phyloP scores from a whole-genome alignment of 2,888 invertebrate species.

The Orthonevra nobilis region DNA sequence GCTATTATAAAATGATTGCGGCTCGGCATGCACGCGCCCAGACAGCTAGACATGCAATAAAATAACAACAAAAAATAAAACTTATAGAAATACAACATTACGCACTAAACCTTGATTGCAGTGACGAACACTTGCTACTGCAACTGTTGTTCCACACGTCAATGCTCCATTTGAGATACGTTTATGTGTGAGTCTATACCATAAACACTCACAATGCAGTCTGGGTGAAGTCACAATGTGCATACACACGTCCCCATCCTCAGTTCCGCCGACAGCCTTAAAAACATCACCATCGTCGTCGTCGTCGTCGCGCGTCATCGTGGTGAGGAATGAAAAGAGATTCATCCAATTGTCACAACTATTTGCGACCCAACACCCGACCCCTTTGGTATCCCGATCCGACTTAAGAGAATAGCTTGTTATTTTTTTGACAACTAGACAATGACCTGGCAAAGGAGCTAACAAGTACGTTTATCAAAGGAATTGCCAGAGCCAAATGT shows the following conservation, averaged over 20 bases:
- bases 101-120: slow-evolving; percentile 40
- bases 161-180: slow-evolving; percentile 52
- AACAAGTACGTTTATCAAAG: slow-evolving; percentile 55
- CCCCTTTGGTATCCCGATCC: too few species aligned
- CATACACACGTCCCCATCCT: slow-evolving; percentile 5
- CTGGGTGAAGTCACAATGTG: slow-evolving; percentile 19
- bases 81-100: too few species aligned
- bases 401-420: slow-evolving; percentile 54
- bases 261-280: too few species aligned
- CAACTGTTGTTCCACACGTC: slow-evolving; percentile 53
- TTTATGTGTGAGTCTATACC: background rate
- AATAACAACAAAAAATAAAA: slow-evolving; percentile 25
- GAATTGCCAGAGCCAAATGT: too few species aligned
- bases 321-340: slow-evolving; percentile 56
- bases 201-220: background rate
- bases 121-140: slow-evolving; percentile 22
- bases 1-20: slow-evolving; percentile 63
- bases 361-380: slow-evolving; percentile 34
- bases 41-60: slow-evolving; percentile 65
- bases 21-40: slow-evolving; percentile 52
- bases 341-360: slow-evolving; percentile 69
- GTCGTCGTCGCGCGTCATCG: slow-evolving; percentile 40
- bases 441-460: slow-evolving; percentile 64
- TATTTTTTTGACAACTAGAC: slow-evolving; percentile 68
- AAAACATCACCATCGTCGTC: slow-evolving; percentile 9